Base-by-base conservation (phyloP, 2,113 vertebrate species). In the Corythoichthys haematopterus region DNA sequence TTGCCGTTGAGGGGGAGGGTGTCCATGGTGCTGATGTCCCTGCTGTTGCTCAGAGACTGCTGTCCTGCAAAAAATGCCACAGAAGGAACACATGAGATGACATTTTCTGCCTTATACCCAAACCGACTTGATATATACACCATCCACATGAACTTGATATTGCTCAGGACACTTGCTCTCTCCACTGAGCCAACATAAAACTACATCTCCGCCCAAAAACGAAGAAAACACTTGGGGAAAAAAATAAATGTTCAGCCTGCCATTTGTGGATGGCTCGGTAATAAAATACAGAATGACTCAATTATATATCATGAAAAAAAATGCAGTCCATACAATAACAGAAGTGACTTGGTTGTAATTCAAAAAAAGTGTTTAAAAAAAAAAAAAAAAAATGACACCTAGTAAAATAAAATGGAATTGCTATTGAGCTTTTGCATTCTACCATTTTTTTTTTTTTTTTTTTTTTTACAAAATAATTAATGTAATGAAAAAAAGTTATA, bases 1-100 rank as follows among this genome's bases (percentile, higher is more conserved):
- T 98, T 98, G 92, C 96, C 97, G 88, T 98, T 99, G 93, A 99
- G 97, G 90, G 97, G 97, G 91, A 99, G 96, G 91, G 96, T 99
- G 95, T 98, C 97, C 97, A 98, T 99, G 91, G 96, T 93, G 89
- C 96, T 98, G 93, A 95, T 93, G 92, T 98, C 96, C 93, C 95
- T 94, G 94, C 94, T 95, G 94, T 95, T 95, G 93, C 93, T 98
- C 93, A 98, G 94, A 90, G 97, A 97, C 92, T 96, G 89, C 89
- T 91, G 97, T 93, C 97, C 97, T 99, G 93, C 88, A 76, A 92
- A 86, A 0, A 81, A 87, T 90, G 85, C 64, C 63, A 38, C 63
- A 62, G 28, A 63, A 35, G 33, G 36, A 88, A 58, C 53, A 74
- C 72, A 40, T 80, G 64, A 85, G 68, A 47, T 8, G 52, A 35